phyloP scores from a whole-genome alignment of 2,797 vertebrate species.

The Garrulus glandarius region DNA sequence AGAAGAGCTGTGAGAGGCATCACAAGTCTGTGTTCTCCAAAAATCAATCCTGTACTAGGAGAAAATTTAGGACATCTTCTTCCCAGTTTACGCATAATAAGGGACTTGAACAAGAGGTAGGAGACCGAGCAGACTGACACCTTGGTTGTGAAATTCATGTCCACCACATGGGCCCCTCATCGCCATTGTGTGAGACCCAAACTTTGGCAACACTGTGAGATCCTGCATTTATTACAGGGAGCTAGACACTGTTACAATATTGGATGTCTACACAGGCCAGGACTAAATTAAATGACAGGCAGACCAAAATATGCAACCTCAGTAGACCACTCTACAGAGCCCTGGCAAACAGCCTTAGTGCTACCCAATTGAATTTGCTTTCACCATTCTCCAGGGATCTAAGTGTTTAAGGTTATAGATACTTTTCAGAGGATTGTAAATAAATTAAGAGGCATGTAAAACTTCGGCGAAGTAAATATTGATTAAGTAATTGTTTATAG shows the following conservation, averaged over 20 bases:
- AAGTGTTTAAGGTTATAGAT: background rate
- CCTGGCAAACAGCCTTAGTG: background rate
- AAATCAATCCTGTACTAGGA: background rate
- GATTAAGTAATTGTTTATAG: background rate
- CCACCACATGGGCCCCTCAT: background rate
- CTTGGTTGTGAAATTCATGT: background rate
- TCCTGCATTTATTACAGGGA: background rate
- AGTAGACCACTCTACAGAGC: background rate
- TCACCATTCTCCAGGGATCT: background rate
- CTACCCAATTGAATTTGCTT: background rate
- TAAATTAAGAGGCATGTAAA: conserved; percentile 18
- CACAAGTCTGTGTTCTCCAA: background rate
- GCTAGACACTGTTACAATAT: background rate
- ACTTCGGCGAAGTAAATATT: background rate
- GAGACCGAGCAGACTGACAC: background rate
- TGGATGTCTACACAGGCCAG: background rate
- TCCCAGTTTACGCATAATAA: background rate
- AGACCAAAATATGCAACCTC: background rate
- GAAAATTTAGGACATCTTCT: background rate
- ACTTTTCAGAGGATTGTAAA: background rate
- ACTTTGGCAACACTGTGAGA: background rate
- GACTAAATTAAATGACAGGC: conserved; percentile 14
- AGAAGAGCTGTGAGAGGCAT: background rate
- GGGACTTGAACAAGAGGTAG: background rate
- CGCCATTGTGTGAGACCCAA: rapidly evolving